Evolutionary conservation across 2,113 vertebrate species (phyloP).

Genomic region (Triplophysa siluroides): DNA sequence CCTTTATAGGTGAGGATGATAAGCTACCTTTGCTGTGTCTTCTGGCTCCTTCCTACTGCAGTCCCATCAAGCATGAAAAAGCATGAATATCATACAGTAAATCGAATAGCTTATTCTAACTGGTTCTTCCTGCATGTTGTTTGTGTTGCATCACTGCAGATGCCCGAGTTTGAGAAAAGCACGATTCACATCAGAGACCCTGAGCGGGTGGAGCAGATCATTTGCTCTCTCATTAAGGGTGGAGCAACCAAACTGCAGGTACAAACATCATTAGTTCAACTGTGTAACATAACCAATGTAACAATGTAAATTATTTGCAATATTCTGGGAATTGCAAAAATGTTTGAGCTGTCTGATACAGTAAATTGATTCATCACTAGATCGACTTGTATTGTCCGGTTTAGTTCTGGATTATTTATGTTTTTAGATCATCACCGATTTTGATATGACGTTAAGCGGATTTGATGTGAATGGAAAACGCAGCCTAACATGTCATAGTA

Average conservation of each 20-base stretch:
- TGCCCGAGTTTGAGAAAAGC: constrained; percentile 96
- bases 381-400: background rate
- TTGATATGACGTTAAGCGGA: constrained; percentile 98
- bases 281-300: background rate
- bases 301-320: too few species aligned
- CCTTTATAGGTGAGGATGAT: too few species aligned
- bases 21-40: too few species aligned
- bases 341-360: background rate
- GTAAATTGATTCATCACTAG: background rate
- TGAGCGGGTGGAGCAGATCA: constrained; percentile 91
- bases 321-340: too few species aligned
- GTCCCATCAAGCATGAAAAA: background rate
- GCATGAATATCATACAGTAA: background rate
- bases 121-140: too few species aligned
- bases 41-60: too few species aligned
- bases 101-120: background rate
- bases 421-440: constrained; percentile 94
- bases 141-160: constrained; percentile 69
- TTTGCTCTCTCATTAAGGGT: constrained; percentile 94
- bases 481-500: constrained; percentile 95
- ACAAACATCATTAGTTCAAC: constrained; percentile 13
- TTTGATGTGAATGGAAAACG: constrained; percentile 91
- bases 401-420: background rate
- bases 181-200: constrained; percentile 93
- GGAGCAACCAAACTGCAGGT: constrained; percentile 96